A percentile compares a stretch with the other conserved stretches of the same genome.
These are phyloP conservation scores for Nomada ferruginata DNA, from an alignment of 2,888 invertebrate species.

Conservation along the genomic window DNA sequence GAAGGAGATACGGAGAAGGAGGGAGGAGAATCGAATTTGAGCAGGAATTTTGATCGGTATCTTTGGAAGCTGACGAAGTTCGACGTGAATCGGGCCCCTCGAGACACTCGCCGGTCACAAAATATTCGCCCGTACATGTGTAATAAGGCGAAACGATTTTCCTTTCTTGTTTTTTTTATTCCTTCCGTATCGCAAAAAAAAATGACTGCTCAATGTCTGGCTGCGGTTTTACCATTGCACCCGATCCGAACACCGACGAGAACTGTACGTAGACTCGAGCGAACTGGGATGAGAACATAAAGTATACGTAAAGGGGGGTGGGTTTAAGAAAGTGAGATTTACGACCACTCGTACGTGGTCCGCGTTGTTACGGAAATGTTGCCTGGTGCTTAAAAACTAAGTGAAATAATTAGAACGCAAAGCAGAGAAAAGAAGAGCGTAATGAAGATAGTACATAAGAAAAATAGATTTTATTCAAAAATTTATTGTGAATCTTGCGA, in stretches of 20 bases:
- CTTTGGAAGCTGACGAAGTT: constrained; percentile 76
- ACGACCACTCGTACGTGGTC: neutral
- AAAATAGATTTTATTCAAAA: constrained; percentile 60
- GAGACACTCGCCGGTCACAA: constrained; percentile 80
- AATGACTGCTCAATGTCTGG: constrained; percentile 65
- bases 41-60: constrained; percentile 69
- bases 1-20: constrained; percentile 1
- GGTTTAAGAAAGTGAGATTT: neutral
- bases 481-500: constrained; percentile 57
- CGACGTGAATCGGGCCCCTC: constrained; percentile 73
- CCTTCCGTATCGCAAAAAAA: no score
- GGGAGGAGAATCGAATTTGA: constrained; percentile 17
- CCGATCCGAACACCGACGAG: constrained; percentile 62
- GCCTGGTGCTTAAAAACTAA: neutral
- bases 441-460: constrained; percentile 53
- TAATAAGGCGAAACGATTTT: constrained; percentile 68
- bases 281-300: neutral
- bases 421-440: constrained; percentile 42
- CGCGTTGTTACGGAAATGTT: neutral
- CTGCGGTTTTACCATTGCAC: constrained; percentile 71
- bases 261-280: constrained; percentile 55
- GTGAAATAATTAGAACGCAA: constrained; percentile 2
- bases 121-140: constrained; percentile 42
- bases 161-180: constrained; percentile 75
- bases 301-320: neutral